phyloP scores from a whole-genome alignment of 2,888 invertebrate genomes.

The Loripinus fragilis region DNA sequence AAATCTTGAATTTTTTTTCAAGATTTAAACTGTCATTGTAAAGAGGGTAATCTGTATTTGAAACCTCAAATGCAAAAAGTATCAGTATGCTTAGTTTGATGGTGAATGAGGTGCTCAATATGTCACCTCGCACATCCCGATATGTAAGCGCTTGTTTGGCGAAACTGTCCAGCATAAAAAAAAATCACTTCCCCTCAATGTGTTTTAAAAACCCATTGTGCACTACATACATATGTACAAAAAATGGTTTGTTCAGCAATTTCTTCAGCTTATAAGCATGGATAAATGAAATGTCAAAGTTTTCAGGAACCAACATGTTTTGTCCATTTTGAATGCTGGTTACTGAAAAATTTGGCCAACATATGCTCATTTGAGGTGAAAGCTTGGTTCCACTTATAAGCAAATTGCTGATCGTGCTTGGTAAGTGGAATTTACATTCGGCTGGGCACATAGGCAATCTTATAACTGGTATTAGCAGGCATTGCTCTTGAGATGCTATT shows the following conservation, averaged over 20 bases:
- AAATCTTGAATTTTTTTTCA: too few species aligned
- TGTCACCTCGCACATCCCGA: too few species aligned
- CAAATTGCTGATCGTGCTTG: background rate
- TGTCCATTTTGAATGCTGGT: background rate
- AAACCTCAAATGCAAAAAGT: too few species aligned
- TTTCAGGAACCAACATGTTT: conserved; percentile 9
- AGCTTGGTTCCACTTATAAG: background rate
- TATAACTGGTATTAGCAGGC: background rate
- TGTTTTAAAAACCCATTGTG: background rate
- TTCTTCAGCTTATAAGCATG: conserved; percentile 6
- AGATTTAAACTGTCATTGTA: too few species aligned
- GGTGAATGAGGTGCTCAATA: too few species aligned
- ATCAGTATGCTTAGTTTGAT: too few species aligned
- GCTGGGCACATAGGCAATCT: conserved; percentile 14
- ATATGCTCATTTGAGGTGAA: background rate
- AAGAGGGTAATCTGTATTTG: too few species aligned
- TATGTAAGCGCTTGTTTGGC: too few species aligned
- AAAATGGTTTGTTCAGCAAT: conserved; percentile 4
- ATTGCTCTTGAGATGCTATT: background rate
- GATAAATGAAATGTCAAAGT: background rate
- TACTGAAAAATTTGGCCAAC: conserved; percentile 13
- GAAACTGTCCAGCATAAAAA: too few species aligned
- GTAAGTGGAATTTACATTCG: conserved; percentile 6
- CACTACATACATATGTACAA: conserved; percentile 8
- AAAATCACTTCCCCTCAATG: too few species aligned